Evolutionary conservation across 2,113 vertebrate species (phyloP).

Genomic region (Zosterops japonicus): DNA sequence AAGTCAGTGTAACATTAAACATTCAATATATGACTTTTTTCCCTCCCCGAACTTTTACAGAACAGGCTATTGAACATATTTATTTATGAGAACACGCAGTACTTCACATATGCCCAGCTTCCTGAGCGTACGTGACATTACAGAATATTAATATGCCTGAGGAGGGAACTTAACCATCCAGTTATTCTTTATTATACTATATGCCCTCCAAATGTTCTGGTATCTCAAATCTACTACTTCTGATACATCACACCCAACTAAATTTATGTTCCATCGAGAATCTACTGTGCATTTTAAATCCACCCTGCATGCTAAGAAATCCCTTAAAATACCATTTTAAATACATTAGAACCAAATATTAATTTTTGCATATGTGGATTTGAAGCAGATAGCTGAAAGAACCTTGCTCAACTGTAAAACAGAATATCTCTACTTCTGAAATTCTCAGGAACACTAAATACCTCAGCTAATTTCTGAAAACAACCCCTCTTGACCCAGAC

Average conservation of each 20-base stretch:
- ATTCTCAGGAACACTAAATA: background rate
- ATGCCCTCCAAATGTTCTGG: background rate
- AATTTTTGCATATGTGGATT: background rate
- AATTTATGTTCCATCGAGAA: background rate
- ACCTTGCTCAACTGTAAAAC: background rate
- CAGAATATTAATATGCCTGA: background rate
- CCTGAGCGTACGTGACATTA: background rate
- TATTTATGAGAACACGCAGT: conserved; percentile 36
- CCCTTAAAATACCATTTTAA: background rate
- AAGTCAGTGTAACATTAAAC: background rate
- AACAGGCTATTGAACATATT: conserved; percentile 14
- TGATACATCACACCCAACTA: background rate
- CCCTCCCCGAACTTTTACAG: background rate
- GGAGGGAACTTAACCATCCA: background rate
- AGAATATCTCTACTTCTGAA: background rate
- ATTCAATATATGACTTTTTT: background rate
- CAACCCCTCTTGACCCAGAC: background rate
- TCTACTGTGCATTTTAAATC: background rate
- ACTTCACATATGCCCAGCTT: conserved; percentile 11
- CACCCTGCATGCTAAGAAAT: background rate
- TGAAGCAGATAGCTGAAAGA: background rate
- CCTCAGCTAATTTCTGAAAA: background rate
- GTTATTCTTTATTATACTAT: background rate
- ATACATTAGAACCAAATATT: background rate
- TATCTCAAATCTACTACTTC: background rate